Evolutionary conservation across 2,113 vertebrate genomes (phyloP).

Genomic region (Otolemur garnettii): DNA sequence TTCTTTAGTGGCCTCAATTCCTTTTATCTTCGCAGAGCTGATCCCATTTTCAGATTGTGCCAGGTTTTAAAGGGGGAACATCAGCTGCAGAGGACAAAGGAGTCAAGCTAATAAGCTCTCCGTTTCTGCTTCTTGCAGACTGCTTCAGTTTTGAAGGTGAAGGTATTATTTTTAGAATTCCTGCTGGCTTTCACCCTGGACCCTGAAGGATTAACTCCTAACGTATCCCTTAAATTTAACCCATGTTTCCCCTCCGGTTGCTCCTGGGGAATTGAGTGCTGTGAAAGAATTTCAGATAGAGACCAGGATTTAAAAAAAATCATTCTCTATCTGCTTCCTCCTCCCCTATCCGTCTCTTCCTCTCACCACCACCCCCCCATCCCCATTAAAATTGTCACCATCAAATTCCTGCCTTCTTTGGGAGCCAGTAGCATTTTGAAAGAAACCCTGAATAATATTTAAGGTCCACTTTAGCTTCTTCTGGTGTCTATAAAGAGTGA

Average conservation of each 20-base stretch:
- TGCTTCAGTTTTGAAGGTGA: constrained; percentile 74
- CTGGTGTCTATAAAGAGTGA: background rate
- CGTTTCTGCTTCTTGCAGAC: constrained; percentile 69
- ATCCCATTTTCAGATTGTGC: background rate
- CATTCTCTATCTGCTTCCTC: background rate
- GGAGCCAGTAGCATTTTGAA: background rate
- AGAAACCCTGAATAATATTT: background rate
- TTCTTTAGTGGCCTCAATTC: background rate
- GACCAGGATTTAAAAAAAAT: background rate
- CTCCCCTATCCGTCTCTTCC: too few species aligned
- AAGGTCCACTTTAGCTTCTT: background rate
- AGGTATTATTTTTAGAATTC: constrained; percentile 84
- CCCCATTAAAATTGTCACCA: constrained; percentile 23
- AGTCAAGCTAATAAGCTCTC: constrained; percentile 75
- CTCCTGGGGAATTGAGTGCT: background rate
- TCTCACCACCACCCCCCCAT: too few species aligned
- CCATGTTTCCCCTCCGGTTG: constrained; percentile 14
- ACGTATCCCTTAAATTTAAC: constrained; percentile 43
- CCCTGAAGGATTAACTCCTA: constrained; percentile 68
- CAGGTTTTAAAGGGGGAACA: constrained; percentile 68
- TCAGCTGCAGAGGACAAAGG: constrained; percentile 80
- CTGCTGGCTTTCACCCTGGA: constrained; percentile 65
- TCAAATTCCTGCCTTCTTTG: constrained; percentile 33
- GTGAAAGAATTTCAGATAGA: background rate
- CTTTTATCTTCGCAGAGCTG: background rate